Evolutionary conservation across 2,113 vertebrate genomes (phyloP), one percentile per base, ranked within the genome.

Genomic region (Aythya baeri): DNA sequence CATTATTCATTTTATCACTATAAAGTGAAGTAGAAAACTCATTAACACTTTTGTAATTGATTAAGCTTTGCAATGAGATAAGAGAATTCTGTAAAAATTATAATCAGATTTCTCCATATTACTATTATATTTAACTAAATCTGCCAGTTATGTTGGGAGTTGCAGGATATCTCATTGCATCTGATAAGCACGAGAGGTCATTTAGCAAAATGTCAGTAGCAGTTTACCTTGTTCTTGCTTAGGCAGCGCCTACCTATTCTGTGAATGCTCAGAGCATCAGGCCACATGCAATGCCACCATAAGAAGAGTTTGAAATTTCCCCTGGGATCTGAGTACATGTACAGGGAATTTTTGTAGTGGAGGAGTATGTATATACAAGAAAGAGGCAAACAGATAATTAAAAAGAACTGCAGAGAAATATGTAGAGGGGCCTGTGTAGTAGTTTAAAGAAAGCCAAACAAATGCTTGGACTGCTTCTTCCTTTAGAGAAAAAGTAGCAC

Each of bases 171-270:
- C 34, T 87, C 32, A 31, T 43, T 68, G 67, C 49, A 91, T n/a
- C 17, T 16, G 38, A 54, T 76, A 65, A 79, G 54, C 62, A 43
- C 32, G 34, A 87, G 71, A 83, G 32, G 66, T 89, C 58, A 44
- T 57, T 76, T 83, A 83, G 50, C 36, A 79, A 83, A 76, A 94
- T 70, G 90, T 73, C 88, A 93, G 66, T 15, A 91, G 49, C 58
- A 46, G 25, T 93, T 95, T 65, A 34, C 76, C 23, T 79, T 93
- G 3, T 32, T 79, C 27, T 29, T 75, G 18, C 36, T 88, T 54
- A 26, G 74, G 66, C 54, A 84, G 8, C 25, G 17, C 78, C 57
- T 87, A 57, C 58, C 25, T 36, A 8, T n/a, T 26, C 31, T 72
- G 52, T 18, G 61, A 70, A 25, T 54, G 74, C 85, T 67, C 55